These are phyloP conservation scores for Macaria liturata DNA, from an alignment of 2,888 invertebrate species.

Conservation along the genomic window DNA sequence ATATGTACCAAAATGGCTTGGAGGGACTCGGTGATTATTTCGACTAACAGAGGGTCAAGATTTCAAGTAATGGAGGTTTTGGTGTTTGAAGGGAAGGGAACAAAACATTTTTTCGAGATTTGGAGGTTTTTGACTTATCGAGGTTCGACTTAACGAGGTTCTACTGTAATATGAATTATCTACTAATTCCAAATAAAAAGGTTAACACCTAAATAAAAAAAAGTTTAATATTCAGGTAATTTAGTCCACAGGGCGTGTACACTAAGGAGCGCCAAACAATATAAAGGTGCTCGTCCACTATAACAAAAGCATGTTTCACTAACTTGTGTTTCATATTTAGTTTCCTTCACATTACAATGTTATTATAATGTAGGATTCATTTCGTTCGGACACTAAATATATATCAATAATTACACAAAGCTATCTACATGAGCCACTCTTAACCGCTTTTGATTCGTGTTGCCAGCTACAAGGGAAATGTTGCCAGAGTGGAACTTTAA, in stretches of 20 bases:
- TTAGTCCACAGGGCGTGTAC: slow-evolving; percentile 52
- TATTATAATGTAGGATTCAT: slow-evolving; percentile 51
- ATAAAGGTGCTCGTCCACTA: slow-evolving; percentile 56
- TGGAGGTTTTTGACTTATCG: too few species aligned
- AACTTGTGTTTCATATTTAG: slow-evolving; percentile 48
- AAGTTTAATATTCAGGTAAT: slow-evolving; percentile 57
- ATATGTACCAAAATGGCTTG: too few species aligned
- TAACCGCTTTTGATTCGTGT: slow-evolving; percentile 53
- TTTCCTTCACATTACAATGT: slow-evolving; percentile 56
- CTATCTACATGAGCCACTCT: slow-evolving; percentile 82
- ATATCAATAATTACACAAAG: slow-evolving; percentile 81
- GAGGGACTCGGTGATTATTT: too few species aligned
- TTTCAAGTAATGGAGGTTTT: too few species aligned
- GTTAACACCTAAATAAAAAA: slow-evolving; percentile 40
- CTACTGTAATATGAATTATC: slow-evolving; percentile 72
- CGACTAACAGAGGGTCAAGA: too few species aligned
- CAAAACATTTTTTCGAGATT: too few species aligned
- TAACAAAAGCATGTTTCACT: slow-evolving; percentile 57
- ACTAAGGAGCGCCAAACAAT: slow-evolving; percentile 61
- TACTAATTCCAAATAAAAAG: slow-evolving; percentile 62
- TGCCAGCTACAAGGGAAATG: slow-evolving; percentile 43
- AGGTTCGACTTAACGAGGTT: too few species aligned
- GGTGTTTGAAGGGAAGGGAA: too few species aligned
- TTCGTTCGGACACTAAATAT: slow-evolving; percentile 77
- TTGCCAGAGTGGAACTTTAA: slow-evolving; percentile 19